Percentiles rank a stretch among this genome's conserved stretches.
phyloP scores from a whole-genome alignment of 1,140 invertebrate species.

The Rhagoletis zephyria region DNA sequence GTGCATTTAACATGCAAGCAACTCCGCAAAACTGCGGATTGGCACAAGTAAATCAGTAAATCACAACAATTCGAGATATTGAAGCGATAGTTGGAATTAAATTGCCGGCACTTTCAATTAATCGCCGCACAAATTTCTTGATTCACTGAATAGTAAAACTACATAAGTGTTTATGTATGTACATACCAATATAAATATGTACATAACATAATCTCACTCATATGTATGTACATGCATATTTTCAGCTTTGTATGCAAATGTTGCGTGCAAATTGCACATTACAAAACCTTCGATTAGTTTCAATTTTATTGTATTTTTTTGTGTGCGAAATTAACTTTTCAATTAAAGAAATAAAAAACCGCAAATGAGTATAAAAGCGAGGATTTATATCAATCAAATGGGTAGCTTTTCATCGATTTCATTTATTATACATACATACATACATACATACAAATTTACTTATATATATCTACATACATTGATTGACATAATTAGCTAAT shows the following conservation, averaged over 20 bases:
- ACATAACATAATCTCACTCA: no score
- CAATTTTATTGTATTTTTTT: not conserved
- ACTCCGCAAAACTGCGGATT: not conserved
- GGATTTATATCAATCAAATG: not conserved
- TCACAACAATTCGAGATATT: conserved; percentile 41
- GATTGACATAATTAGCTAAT: conserved; percentile 45
- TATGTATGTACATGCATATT: not conserved
- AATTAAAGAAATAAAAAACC: conserved; percentile 49
- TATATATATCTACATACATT: not conserved
- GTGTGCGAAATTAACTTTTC: conserved; percentile 20
- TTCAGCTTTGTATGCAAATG: not conserved
- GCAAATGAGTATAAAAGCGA: not conserved
- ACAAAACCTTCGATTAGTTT: not conserved
- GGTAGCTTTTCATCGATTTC: not conserved
- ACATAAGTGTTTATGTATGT: not conserved
- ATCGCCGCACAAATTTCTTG: conserved; percentile 41
- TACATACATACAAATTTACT: conserved; percentile 3
- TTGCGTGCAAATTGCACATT: conserved; percentile 2
- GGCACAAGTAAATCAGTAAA: conserved; percentile 47
- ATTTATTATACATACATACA: not conserved
- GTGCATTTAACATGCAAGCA: conserved; percentile 24
- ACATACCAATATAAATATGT: not conserved
- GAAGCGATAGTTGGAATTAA: conserved; percentile 47
- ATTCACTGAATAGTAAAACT: conserved; percentile 38
- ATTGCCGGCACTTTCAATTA: conserved; percentile 49